Base-by-base conservation (phyloP, 92 coral and sea anemone genomes). In the Paragorgia papillata region DNA sequence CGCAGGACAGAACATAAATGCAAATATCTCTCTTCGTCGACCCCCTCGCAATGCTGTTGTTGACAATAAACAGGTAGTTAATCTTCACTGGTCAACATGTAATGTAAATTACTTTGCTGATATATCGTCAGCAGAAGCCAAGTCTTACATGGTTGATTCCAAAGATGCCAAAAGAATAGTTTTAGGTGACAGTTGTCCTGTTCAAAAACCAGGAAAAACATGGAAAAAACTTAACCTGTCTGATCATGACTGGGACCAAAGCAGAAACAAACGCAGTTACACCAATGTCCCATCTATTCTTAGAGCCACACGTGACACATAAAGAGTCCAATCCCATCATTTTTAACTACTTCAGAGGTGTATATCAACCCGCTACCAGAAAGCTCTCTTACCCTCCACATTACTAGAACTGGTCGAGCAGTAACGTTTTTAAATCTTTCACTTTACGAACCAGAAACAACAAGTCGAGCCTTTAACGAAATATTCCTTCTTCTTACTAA, bases 191-290 rank as follows among this genome's bases (percentile, higher is more conserved):
- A 64, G 55, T 15, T 65, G 75, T 6, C 85, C 89, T 3, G 86
- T 80, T 21, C 73, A 79, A 13, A 75, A 84, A 54, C 88, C 63
- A 0, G 82, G 75, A 12, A 66, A 60, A 31, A 80, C 74, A 0
- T 88, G 86, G 84, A 67, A 58, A 22, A 79, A 81, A 22, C 37
- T 57, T 0, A 34, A 81, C 8, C 71, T 66, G 25, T 82, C 82
- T 0, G 87, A 83, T 35, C 88, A 87, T 49, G 62, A 79, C 61
- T 87, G 84, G 82, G 85, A 83, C 22, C 74, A 73, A 13, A 74
- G 83, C 17, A 2, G 85, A 19, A 32, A 50, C 9, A 87, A 83
- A n/a, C n/a, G 80, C 85, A 8, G 69, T 79, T 1, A 79, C 87
- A 4, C 91, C 88, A 2, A 83, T 83, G 88, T 40, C 88, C 58